Conservation (phyloP, 2,113 vertebrate species). For the Bolborhynchus lineola region DNA sequence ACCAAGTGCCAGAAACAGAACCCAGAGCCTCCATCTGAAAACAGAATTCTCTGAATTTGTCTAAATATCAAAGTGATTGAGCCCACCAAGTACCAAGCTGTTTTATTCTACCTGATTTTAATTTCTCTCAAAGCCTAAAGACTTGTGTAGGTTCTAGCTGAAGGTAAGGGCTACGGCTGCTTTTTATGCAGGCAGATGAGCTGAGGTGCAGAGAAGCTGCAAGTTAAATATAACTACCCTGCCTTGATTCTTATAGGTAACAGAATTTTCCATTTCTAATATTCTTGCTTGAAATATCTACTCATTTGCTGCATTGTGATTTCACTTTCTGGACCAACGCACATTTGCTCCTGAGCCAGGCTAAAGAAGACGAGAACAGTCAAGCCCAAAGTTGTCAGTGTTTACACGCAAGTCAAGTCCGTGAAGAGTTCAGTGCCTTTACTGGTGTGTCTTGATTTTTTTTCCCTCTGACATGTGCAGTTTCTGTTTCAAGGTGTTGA, state of each 20-base stretch:
- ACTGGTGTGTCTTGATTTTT: not conserved
- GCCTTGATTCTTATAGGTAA: not conserved
- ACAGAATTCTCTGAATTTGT: not conserved
- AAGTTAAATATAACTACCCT: conserved; percentile 11
- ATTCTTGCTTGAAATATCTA: not conserved
- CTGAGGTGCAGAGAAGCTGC: not conserved
- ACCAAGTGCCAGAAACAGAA: not conserved
- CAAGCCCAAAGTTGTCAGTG: not conserved
- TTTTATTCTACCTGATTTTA: not conserved
- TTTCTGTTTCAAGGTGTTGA: conserved; percentile 36
- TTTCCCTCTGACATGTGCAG: not conserved
- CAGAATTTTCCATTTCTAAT: not conserved
- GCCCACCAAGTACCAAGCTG: not conserved
- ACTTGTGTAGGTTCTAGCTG: not conserved
- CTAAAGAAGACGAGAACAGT: not conserved
- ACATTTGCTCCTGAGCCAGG: not conserved
- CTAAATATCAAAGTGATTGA: not conserved
- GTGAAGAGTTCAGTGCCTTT: not conserved
- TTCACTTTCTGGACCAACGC: not conserved
- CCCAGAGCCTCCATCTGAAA: not conserved
- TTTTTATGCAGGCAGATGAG: not conserved
- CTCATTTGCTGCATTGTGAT: not conserved
- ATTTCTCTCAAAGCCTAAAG: not conserved
- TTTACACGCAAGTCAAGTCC: not conserved
- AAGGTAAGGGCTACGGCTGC: not conserved